These are phyloP conservation scores for Orthosia cruda DNA, from an alignment of 2,888 invertebrate species.

Conservation along the genomic window DNA sequence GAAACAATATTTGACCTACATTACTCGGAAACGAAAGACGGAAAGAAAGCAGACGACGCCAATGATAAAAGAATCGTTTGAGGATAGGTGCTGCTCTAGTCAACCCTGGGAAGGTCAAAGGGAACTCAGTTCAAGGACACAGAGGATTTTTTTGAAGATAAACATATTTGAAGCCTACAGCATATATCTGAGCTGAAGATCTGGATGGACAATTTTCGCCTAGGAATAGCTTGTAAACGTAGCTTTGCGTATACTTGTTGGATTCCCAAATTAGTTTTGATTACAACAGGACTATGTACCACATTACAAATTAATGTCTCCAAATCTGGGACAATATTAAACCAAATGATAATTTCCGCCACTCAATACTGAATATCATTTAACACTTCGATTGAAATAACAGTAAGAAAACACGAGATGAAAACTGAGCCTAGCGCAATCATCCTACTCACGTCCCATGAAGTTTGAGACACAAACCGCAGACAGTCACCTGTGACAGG, in stretches of 20 bases:
- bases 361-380: slow-evolving; percentile 22
- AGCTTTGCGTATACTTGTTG: neutral
- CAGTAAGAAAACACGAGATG: slow-evolving; percentile 64
- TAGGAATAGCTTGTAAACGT: too few relatives aligned
- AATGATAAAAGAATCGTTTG: slow-evolving; percentile 35
- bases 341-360: neutral
- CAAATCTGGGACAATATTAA: neutral
- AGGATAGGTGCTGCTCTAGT: neutral
- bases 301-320: neutral
- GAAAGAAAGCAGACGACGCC: slow-evolving; percentile 60
- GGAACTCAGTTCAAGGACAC: neutral
- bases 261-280: neutral
- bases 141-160: neutral
- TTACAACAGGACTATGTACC: too few relatives aligned
- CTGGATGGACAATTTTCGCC: neutral
- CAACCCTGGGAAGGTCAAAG: neutral
- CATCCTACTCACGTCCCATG: slow-evolving; percentile 65
- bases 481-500: slow-evolving; percentile 67
- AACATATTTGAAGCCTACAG: neutral
- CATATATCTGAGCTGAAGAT: neutral
- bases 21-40: slow-evolving; percentile 63
- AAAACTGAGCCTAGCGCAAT: slow-evolving; percentile 64
- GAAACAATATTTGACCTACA: slow-evolving; percentile 69
- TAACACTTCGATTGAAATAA: slow-evolving; percentile 42
- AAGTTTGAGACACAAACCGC: slow-evolving; percentile 64